Evolutionary conservation across 2,113 vertebrate genomes (phyloP).

Genomic region (Brachirus orientalis): DNA sequence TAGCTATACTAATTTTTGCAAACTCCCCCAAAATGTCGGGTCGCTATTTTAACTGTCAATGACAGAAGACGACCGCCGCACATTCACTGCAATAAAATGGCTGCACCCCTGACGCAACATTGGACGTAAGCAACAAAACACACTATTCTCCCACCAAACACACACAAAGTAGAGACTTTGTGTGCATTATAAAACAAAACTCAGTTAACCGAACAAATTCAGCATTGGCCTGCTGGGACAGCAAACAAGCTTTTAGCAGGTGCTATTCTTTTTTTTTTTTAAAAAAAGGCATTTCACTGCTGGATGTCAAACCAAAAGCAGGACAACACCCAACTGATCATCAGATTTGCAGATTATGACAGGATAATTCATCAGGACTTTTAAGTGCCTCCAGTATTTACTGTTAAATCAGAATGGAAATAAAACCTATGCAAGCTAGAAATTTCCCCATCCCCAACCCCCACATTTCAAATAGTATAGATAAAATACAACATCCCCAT

Average conservation of each 20-base stretch:
- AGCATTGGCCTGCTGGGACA: constrained; percentile 30
- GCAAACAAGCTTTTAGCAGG: constrained; percentile 38
- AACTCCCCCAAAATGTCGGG: constrained; percentile 58
- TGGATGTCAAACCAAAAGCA: too few relatives aligned
- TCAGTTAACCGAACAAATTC: constrained; percentile 48
- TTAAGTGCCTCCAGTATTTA: constrained; percentile 49
- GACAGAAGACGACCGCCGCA: constrained; percentile 40
- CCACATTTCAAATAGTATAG: constrained; percentile 45
- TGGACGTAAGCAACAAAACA: constrained; percentile 47
- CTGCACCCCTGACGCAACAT: constrained; percentile 35
- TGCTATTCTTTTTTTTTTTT: too few relatives aligned
- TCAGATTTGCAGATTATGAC: constrained; percentile 32
- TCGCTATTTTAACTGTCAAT: constrained; percentile 42
- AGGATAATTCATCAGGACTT: constrained; percentile 48
- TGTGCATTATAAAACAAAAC: constrained; percentile 47
- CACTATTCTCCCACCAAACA: constrained; percentile 47
- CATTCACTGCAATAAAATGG: constrained; percentile 63
- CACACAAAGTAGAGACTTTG: constrained; percentile 52
- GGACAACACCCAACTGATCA: constrained; percentile 48
- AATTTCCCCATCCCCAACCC: constrained; percentile 37
- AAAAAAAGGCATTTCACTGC: too few relatives aligned
- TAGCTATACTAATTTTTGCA: constrained; percentile 54
- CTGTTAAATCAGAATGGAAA: constrained; percentile 51
- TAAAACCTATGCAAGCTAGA: constrained; percentile 42
- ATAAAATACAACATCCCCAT: constrained; percentile 42